A percentile compares a stretch with the other conserved stretches of the same genome.
These are phyloP conservation scores for Xylota segnis DNA, from an alignment of 2,888 invertebrate genomes.

Conservation along the genomic window DNA sequence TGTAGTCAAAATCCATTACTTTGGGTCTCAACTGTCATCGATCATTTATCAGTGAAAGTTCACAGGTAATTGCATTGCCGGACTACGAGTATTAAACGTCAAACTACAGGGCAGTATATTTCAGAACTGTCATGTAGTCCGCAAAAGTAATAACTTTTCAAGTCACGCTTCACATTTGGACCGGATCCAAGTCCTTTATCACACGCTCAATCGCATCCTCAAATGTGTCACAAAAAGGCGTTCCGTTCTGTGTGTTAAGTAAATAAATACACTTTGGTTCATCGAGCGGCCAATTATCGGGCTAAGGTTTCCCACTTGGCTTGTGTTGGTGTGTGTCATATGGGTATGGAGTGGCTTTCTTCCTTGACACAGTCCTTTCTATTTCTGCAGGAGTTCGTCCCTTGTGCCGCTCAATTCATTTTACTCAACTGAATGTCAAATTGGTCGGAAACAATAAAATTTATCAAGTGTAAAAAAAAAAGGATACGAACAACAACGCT, in stretches of 20 bases:
- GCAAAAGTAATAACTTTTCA: constrained; percentile 49
- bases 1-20: no score
- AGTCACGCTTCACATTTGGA: constrained; percentile 67
- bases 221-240: constrained; percentile 54
- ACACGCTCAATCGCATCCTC: constrained; percentile 67
- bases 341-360: constrained; percentile 19
- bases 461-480: constrained; percentile 72
- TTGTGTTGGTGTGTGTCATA: not conserved
- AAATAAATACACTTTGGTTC: constrained; percentile 64
- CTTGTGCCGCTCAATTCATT: constrained; percentile 63
- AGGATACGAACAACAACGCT: constrained; percentile 27
- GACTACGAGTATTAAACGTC: no score
- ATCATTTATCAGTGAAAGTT: not conserved
- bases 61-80: no score
- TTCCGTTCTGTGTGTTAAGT: constrained; percentile 46
- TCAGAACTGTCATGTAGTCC: not conserved
- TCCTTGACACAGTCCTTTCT: constrained; percentile 18
- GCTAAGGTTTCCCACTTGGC: constrained; percentile 21
- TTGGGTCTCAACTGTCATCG: not conserved
- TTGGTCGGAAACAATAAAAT: constrained; percentile 76
- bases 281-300: constrained; percentile 62
- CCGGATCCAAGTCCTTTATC: constrained; percentile 36
- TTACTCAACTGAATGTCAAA: constrained; percentile 70
- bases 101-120: not conserved
- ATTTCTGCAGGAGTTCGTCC: constrained; percentile 21